Conservation (phyloP, 2,797 vertebrate species). For the Scolopax bukidnonensis region DNA sequence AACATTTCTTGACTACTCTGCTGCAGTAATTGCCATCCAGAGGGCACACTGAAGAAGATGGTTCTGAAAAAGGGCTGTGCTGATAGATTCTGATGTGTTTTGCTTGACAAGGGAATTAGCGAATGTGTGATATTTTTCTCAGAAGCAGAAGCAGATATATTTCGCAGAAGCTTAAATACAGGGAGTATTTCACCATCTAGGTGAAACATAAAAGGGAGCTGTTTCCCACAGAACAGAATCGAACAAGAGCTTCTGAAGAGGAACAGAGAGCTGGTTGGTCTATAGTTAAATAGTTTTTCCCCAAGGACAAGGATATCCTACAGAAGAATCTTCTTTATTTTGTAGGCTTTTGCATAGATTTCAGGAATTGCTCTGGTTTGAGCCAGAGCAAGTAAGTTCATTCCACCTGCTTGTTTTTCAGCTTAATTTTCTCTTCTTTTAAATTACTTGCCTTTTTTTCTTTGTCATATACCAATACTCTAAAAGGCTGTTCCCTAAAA, state of each 20-base stretch:
- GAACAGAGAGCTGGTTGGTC: background rate
- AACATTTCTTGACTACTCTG: background rate
- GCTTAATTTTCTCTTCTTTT: background rate
- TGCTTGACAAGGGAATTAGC: background rate
- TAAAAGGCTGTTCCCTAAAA: background rate
- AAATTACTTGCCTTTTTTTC: background rate
- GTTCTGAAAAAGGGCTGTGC: background rate
- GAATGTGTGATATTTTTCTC: background rate
- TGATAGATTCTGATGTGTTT: background rate
- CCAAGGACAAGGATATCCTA: constrained; percentile 21
- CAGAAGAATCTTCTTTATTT: constrained; percentile 30
- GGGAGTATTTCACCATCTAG: background rate
- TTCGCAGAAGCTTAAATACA: constrained; percentile 13
- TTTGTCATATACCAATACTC: background rate
- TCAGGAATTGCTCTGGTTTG: background rate
- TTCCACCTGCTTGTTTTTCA: constrained; percentile 5
- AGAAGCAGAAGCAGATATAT: background rate
- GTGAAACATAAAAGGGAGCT: background rate
- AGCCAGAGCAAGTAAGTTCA: background rate
- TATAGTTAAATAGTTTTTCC: background rate
- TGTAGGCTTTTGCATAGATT: background rate
- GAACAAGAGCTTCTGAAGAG: background rate
- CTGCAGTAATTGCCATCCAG: background rate
- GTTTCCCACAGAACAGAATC: background rate
- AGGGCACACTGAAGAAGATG: background rate